phyloP scores from a whole-genome alignment of 2,113 vertebrate genomes.

The Laticauda colubrina region DNA sequence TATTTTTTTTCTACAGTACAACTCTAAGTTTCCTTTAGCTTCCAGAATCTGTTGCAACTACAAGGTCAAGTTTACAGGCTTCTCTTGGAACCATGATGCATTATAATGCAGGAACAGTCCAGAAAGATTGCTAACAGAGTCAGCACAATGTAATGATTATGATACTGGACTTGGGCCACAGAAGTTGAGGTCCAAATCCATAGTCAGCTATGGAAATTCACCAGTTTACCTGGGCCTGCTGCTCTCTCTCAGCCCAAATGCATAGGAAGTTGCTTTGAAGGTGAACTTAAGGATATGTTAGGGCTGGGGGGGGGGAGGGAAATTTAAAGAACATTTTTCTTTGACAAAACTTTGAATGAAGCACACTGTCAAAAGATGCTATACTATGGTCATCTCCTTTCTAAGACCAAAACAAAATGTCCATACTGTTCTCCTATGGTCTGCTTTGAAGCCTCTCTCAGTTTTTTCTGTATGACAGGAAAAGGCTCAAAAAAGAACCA shows the following conservation, averaged over 20 bases:
- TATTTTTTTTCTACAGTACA: not conserved
- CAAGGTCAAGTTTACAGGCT: not conserved
- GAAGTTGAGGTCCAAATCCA: not conserved
- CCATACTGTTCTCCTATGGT: not conserved
- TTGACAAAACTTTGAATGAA: not conserved
- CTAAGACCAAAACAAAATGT: not conserved
- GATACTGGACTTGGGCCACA: not conserved
- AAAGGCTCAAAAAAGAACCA: not conserved
- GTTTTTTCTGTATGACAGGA: not conserved
- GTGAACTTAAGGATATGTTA: not conserved
- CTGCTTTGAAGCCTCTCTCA: not conserved
- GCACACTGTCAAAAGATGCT: not conserved
- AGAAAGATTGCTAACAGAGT: not conserved
- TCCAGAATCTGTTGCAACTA: not conserved
- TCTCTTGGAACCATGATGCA: not conserved
- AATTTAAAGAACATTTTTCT: not conserved
- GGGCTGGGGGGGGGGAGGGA: not conserved
- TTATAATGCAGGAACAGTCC: not conserved
- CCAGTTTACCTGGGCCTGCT: not conserved
- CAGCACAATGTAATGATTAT: not conserved
- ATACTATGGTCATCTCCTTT: not conserved
- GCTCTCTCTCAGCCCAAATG: not conserved
- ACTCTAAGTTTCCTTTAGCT: not conserved
- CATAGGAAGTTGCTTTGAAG: not conserved
- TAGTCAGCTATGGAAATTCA: not conserved